phyloP scores from a whole-genome alignment of 1,140 invertebrate species.

The Caenorhabditis briggsae region DNA sequence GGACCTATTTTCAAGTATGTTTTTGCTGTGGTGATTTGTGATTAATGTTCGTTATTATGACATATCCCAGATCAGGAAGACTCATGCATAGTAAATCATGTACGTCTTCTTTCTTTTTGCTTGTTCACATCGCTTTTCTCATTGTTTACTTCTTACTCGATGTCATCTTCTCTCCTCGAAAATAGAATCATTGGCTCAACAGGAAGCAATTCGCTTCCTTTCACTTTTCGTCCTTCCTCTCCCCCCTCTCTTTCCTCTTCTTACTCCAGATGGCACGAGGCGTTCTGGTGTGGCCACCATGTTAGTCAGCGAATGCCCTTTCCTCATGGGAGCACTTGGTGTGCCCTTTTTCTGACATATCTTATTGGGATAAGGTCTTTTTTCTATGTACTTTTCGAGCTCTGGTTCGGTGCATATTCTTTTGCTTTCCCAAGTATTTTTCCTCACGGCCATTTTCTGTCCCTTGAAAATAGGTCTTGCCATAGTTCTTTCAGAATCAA shows the following conservation, averaged over 20 bases:
- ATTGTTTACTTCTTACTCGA: neutral
- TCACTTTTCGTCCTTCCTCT: neutral
- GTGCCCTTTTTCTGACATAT: neutral
- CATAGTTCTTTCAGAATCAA: too few relatives aligned
- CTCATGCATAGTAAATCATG: conserved; percentile 46
- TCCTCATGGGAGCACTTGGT: neutral
- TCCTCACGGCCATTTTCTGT: too few relatives aligned
- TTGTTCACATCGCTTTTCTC: neutral
- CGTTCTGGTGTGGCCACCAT: neutral
- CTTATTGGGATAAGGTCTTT: neutral
- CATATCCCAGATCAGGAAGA: conserved; percentile 10
- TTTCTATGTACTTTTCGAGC: neutral
- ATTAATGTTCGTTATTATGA: too few relatives aligned
- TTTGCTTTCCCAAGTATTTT: too few relatives aligned
- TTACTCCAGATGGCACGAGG: neutral
- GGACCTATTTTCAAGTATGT: too few relatives aligned
- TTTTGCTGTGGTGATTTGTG: neutral
- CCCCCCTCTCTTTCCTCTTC: neutral
- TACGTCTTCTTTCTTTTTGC: neutral
- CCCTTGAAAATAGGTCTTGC: too few relatives aligned
- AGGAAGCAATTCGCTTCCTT: neutral
- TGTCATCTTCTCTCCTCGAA: neutral
- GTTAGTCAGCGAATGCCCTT: neutral
- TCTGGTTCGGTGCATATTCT: too few relatives aligned
- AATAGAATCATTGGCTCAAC: neutral